These are phyloP conservation scores for Axis porcinus DNA, from an alignment of 2,113 vertebrate genomes.

Conservation along the genomic window DNA sequence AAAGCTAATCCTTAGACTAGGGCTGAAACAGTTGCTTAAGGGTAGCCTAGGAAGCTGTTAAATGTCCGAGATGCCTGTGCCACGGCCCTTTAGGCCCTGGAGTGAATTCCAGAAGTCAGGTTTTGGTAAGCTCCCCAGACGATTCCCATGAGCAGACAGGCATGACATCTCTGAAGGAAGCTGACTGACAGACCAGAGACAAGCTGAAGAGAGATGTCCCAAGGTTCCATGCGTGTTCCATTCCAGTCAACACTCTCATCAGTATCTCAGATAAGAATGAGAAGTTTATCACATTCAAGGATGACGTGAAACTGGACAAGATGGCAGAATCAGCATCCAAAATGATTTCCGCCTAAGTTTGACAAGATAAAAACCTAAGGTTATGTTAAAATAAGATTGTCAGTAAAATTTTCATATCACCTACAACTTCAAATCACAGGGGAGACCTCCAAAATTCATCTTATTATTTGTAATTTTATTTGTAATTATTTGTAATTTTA, in stretches of 20 bases:
- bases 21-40: background rate
- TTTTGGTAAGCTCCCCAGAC: background rate
- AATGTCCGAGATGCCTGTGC: background rate
- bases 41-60: background rate
- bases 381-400: background rate
- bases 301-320: background rate
- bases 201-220: background rate
- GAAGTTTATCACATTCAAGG: background rate
- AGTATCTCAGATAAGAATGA: background rate
- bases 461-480: background rate
- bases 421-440: background rate
- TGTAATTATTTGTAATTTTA: background rate
- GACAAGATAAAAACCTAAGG: background rate
- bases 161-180: background rate
- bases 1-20: background rate
- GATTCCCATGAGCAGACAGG: background rate
- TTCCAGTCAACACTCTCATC: background rate
- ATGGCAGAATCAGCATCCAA: background rate
- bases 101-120: background rate
- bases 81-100: background rate
- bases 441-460: background rate
- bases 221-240: background rate
- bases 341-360: background rate
- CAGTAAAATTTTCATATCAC: background rate
- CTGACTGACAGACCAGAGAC: background rate